Conservation (phyloP, 1,140 invertebrate species). For the Philaenus spumarius region DNA sequence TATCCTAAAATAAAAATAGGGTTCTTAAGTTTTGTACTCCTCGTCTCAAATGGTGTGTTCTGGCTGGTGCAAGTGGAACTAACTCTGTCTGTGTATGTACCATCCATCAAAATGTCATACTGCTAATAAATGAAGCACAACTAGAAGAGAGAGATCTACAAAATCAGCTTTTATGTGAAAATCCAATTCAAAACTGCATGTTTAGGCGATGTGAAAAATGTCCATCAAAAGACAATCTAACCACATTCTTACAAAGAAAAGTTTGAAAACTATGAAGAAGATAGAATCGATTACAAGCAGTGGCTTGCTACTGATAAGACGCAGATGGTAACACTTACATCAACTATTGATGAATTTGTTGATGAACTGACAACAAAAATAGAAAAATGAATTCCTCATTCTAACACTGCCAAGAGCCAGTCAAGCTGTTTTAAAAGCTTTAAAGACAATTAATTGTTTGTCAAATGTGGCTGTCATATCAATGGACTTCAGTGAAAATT, state of each 20-base stretch:
- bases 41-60: slow-evolving; percentile 24
- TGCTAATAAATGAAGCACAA: slow-evolving; percentile 23
- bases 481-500: slow-evolving; percentile 22
- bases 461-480: neutral
- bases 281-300: neutral
- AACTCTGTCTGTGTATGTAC: slow-evolving; percentile 29
- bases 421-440: neutral
- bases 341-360: neutral
- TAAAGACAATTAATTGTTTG: neutral
- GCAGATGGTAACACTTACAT: neutral
- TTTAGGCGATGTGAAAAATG: neutral
- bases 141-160: neutral
- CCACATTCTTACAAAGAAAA: neutral
- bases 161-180: neutral
- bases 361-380: neutral
- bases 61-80: slow-evolving; percentile 24
- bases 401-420: neutral
- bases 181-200: neutral
- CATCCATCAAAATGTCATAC: slow-evolving; percentile 29
- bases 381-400: neutral
- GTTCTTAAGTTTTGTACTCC: slow-evolving; percentile 28
- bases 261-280: neutral
- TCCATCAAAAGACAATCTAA: too few relatives aligned
- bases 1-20: slow-evolving; percentile 22
- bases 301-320: neutral